Percentiles rank a stretch among this genome's conserved stretches.
Conservation (phyloP, 2,113 vertebrate species). For the Cathartes aura region DNA sequence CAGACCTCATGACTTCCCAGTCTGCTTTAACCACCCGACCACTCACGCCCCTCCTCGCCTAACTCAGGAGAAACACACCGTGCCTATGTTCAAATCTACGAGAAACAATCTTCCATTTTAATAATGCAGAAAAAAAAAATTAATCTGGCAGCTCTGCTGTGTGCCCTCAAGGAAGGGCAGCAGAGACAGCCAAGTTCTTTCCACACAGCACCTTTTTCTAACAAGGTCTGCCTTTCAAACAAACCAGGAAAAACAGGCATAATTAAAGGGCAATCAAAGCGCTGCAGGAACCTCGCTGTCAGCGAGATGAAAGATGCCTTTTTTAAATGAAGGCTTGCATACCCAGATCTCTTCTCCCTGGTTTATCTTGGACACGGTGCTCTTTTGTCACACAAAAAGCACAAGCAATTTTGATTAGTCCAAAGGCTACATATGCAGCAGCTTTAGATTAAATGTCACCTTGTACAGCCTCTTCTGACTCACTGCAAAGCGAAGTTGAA, state of each 20-base stretch:
- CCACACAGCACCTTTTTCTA: constrained; percentile 54
- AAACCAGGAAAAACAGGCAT: constrained; percentile 52
- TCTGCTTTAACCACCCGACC: neutral
- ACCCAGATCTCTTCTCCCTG: neutral
- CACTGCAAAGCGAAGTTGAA: neutral
- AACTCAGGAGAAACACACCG: neutral
- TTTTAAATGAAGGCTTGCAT: constrained; percentile 28
- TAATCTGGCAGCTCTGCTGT: neutral
- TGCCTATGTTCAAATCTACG: neutral
- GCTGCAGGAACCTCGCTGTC: constrained; percentile 51
- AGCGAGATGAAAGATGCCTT: constrained; percentile 55
- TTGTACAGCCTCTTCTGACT: neutral
- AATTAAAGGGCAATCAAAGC: constrained; percentile 63
- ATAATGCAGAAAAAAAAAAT: neutral
- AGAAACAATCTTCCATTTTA: constrained; percentile 7
- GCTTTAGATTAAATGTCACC: neutral
- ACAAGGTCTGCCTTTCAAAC: constrained; percentile 63
- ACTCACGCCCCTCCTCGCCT: neutral
- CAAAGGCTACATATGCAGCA: constrained; percentile 14
- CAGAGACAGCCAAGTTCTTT: constrained; percentile 54
- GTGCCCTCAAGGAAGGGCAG: constrained; percentile 61
- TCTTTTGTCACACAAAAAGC: neutral
- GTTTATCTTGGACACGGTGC: constrained; percentile 2
- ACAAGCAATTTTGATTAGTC: neutral
- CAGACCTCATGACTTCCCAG: neutral